Percentiles rank a stretch among this genome's conserved stretches.
These are phyloP conservation scores for Drosophila ananassae DNA, from an alignment of 1,140 invertebrate species.

Conservation along the genomic window DNA sequence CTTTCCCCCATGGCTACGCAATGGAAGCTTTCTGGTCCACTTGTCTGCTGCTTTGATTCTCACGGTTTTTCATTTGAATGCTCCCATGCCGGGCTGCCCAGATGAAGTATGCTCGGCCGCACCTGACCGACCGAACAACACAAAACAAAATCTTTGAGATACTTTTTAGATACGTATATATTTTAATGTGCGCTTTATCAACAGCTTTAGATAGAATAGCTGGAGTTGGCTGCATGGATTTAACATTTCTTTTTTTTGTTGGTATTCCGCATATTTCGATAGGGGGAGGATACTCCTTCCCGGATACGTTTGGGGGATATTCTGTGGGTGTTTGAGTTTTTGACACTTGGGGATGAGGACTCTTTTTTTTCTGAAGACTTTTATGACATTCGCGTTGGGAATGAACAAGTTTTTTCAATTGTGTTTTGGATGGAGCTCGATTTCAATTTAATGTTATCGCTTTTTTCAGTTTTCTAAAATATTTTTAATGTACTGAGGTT, in stretches of 20 bases:
- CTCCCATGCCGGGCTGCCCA: slow-evolving; percentile 13
- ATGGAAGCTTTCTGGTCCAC: slow-evolving; percentile 78
- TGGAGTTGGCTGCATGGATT: slow-evolving; percentile 1
- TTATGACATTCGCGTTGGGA: slow-evolving; percentile 1
- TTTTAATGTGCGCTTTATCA: slow-evolving; percentile 81
- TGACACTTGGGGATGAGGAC: neutral
- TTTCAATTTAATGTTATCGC: neutral
- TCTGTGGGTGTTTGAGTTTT: neutral
- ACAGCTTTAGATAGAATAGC: slow-evolving; percentile 68
- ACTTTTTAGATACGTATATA: slow-evolving; percentile 75
- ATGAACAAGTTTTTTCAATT: neutral
- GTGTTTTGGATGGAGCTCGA: neutral
- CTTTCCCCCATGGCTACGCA: slow-evolving; percentile 45
- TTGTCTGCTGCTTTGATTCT: slow-evolving; percentile 78
- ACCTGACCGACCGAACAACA: slow-evolving; percentile 26
- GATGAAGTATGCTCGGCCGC: slow-evolving; percentile 40
- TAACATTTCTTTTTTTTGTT: neutral
- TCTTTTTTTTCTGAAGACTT: neutral
- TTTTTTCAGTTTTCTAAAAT: too few relatives aligned
- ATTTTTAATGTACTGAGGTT: too few relatives aligned
- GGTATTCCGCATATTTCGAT: neutral
- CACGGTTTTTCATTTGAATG: slow-evolving; percentile 79
- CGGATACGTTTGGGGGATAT: too few relatives aligned
- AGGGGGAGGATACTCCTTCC: neutral
- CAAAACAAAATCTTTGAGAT: slow-evolving; percentile 64